Evolutionary conservation across 92 coral and sea anemone genomes (phyloP).

Genomic region (Umimayanthus chanpuru): DNA sequence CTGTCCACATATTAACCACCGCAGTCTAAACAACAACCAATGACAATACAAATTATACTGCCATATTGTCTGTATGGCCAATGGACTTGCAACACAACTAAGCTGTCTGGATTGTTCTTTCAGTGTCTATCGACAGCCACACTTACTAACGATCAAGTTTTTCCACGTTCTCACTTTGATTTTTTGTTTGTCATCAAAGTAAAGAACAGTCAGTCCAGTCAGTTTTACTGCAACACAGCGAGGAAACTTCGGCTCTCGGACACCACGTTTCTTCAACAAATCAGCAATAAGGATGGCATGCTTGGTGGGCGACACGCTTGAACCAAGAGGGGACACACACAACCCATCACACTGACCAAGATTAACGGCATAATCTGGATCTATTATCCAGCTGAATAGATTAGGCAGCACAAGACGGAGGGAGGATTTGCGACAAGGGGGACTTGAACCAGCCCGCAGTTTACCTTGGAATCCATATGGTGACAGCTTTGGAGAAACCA

Average conservation of each 20-base stretch:
- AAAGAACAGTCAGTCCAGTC: background rate
- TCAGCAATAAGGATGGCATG: slow-evolving; percentile 14
- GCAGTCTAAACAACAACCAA: background rate
- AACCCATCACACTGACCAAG: background rate
- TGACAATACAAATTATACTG: background rate
- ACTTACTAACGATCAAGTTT: background rate
- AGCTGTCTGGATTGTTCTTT: background rate
- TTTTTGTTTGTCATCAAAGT: background rate
- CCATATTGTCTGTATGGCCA: background rate
- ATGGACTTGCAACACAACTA: no score
- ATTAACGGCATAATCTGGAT: background rate
- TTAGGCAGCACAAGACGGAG: background rate
- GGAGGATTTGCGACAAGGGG: background rate
- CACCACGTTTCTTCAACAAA: background rate
- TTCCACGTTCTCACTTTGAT: slow-evolving; percentile 28
- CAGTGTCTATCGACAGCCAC: slow-evolving; percentile 31
- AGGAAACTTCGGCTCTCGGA: background rate
- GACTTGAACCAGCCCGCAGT: background rate
- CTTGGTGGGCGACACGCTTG: slow-evolving; percentile 15
- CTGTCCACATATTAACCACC: background rate
- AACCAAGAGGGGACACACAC: slow-evolving; percentile 4
- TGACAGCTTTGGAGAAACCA: background rate
- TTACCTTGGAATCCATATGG: background rate
- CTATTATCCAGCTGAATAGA: slow-evolving; percentile 10
- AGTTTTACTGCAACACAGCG: slow-evolving; percentile 18